These are phyloP conservation scores for Coleophora flavipennella DNA, from an alignment of 2,888 invertebrate genomes.

Conservation along the genomic window DNA sequence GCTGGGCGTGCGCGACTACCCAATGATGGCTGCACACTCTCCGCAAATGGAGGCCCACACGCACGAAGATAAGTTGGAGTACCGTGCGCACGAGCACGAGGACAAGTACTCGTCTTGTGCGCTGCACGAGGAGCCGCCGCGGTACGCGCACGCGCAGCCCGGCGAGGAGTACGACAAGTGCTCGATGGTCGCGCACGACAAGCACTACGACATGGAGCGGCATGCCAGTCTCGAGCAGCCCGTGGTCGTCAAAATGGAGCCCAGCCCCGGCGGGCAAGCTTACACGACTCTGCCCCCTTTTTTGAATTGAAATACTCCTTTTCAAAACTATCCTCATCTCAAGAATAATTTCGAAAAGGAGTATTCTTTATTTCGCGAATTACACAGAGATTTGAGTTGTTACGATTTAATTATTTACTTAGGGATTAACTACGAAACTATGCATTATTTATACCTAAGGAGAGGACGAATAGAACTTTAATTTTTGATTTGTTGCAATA, in stretches of 20 bases:
- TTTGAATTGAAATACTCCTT: constrained; percentile 79
- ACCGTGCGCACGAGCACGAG: constrained; percentile 57
- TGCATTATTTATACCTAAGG: too few species aligned
- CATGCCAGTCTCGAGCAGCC: constrained; percentile 56
- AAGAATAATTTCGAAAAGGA: constrained; percentile 68
- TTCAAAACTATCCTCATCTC: constrained; percentile 63
- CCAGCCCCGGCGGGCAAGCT: constrained; percentile 68
- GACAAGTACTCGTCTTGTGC: constrained; percentile 63
- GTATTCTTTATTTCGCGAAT: constrained; percentile 32
- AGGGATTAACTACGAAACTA: too few species aligned
- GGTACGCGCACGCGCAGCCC: constrained; percentile 71
- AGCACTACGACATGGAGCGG: constrained; percentile 60
- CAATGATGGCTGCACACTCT: constrained; percentile 76
- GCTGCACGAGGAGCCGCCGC: constrained; percentile 62
- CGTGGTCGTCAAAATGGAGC: constrained; percentile 73
- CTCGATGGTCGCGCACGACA: constrained; percentile 62
- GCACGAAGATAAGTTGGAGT: constrained; percentile 65
- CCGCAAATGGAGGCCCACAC: constrained; percentile 69
- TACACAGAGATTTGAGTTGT: too few species aligned
- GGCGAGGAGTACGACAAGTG: constrained; percentile 78
- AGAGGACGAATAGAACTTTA: too few species aligned
- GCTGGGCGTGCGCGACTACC: constrained; percentile 75
- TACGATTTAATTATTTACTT: too few species aligned
- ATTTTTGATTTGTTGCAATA: too few species aligned
- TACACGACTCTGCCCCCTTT: constrained; percentile 84